Evolutionary conservation across 2,113 vertebrate species (phyloP), one percentile per base, ranked within the genome.

Genomic region (Muscicapa adusta): DNA sequence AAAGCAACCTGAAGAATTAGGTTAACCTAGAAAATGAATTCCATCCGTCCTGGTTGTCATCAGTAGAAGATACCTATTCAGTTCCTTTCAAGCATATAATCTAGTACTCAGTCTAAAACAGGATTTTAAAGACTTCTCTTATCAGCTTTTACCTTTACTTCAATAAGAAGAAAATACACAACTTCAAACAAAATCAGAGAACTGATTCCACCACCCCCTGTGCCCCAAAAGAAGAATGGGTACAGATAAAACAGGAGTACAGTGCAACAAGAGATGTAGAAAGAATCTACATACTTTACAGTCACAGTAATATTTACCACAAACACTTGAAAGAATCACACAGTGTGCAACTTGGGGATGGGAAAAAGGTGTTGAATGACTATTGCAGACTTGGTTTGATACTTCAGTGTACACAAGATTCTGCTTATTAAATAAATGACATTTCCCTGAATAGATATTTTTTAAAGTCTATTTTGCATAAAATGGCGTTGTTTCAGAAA

Each of bases 11-110:
- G 89, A 75, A 96, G 92, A 95, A 89, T 83, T 53, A 89, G 80
- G 94, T 91, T 91, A 96, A 78, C 91, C 92, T 86, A 93, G 85
- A 91, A 92, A 92, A 68, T 83, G 48, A 94, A 92, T 95, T 93
- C 86, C 73, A 78, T 97, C 86, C 87, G 80, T 95, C 92, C 91
- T 92, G 83, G 91, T 57, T 94, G 91, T 89, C 92, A 89, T 87
- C 61, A 51, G 83, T 92, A 84, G 78, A 78, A 86, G 76, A 95
- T 34, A 93, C 60, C 79, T 78, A 92, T 95, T 94, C 91, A 89
- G 73, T 53, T 92, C 89, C 86, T 91, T 84, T 87, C 94, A 81
- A 91, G 92, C 89, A 92, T 89, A 92, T 95, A 89, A 96, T 92
- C 89, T 93, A 91, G 80, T 86, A 84, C 65, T 90, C 83, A 45